Conservation (phyloP, 2,888 invertebrate genomes). For the Cephonodes hylas region DNA sequence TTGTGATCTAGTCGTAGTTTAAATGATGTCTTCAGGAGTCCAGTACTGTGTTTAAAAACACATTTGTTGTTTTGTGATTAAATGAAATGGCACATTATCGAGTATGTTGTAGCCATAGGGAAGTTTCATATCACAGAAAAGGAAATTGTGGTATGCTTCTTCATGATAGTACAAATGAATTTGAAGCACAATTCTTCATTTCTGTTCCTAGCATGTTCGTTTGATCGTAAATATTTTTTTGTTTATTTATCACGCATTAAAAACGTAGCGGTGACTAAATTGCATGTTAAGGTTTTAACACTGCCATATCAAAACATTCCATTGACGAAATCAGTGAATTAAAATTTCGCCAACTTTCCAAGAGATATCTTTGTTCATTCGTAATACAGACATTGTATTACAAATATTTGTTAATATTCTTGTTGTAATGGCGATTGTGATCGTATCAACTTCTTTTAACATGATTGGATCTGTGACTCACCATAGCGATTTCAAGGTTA, state of each 20-base stretch:
- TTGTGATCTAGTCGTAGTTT: neutral
- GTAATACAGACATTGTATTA: too few relatives aligned
- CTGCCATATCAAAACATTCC: neutral
- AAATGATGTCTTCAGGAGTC: slow-evolving; percentile 3
- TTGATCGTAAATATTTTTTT: neutral
- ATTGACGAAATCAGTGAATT: neutral
- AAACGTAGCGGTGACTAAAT: neutral
- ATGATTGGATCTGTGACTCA: neutral
- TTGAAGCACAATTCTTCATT: neutral
- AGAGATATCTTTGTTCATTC: neutral
- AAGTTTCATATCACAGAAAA: neutral
- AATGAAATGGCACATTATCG: neutral
- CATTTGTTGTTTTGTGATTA: neutral
- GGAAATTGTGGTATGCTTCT: neutral
- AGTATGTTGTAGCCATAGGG: neutral
- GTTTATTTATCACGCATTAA: neutral
- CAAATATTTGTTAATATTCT: too few relatives aligned
- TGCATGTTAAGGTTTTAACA: neutral
- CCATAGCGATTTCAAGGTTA: too few relatives aligned
- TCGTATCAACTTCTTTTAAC: too few relatives aligned
- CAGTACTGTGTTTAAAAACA: neutral
- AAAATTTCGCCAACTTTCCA: neutral
- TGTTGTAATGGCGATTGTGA: too few relatives aligned
- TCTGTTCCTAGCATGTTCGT: neutral
- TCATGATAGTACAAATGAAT: slow-evolving; percentile 7